These are phyloP conservation scores for Drosophila prosaltans DNA, from an alignment of 1,140 invertebrate species.

Conservation along the genomic window DNA sequence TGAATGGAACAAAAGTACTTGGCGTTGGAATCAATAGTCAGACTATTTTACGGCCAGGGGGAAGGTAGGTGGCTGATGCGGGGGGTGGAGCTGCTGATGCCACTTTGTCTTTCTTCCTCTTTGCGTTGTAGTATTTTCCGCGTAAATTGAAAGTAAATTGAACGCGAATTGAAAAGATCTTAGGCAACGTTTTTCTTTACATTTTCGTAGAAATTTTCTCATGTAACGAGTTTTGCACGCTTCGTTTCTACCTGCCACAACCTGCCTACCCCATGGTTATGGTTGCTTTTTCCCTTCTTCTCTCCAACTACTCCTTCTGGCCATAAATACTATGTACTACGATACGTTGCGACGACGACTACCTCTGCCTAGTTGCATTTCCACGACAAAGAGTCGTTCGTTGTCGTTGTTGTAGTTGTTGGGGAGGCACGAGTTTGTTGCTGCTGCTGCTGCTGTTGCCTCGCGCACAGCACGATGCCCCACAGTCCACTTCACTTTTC, in stretches of 20 bases:
- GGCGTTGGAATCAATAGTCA: constrained; percentile 57
- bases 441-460: not conserved
- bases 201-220: constrained; percentile 45
- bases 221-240: constrained; percentile 66
- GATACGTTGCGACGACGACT: constrained; percentile 18
- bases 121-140: constrained; percentile 74
- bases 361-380: constrained; percentile 49
- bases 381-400: constrained; percentile 32
- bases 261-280: constrained; percentile 46
- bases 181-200: constrained; percentile 40
- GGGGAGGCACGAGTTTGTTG: constrained; percentile 7
- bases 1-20: constrained; percentile 81
- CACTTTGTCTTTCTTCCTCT: constrained; percentile 60
- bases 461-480: not conserved
- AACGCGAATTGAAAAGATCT: constrained; percentile 49
- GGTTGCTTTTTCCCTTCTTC: constrained; percentile 17
- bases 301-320: constrained; percentile 56
- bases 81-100: not conserved
- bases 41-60: constrained; percentile 36
- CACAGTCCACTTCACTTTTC: not conserved
- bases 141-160: constrained; percentile 77
- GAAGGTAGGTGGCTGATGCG: constrained; percentile 16
- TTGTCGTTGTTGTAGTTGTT: not conserved
- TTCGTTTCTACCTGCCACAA: constrained; percentile 61
- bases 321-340: constrained; percentile 69